phyloP scores from a whole-genome alignment of 2,113 vertebrate genomes.

The Arothron firmamentum region DNA sequence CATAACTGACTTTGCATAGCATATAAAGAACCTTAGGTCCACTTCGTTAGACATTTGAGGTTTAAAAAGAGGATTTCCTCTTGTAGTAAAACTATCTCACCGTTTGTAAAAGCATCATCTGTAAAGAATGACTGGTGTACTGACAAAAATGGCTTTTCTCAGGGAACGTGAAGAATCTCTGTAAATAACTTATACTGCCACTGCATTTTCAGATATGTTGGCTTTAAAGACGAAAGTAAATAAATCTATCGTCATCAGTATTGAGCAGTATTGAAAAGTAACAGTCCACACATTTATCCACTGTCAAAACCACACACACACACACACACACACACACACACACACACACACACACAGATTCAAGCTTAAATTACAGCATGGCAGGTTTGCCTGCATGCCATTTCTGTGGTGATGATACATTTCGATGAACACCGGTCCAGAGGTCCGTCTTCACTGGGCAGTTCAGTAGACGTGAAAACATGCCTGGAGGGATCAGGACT shows the following conservation, averaged over 20 bases:
- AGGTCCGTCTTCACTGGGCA: background rate
- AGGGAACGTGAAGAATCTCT: too few relatives aligned
- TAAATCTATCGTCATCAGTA: background rate
- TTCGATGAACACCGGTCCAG: too few relatives aligned
- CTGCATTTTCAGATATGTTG: too few relatives aligned
- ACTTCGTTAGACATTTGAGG: background rate
- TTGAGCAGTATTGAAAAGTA: background rate
- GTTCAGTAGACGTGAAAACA: background rate
- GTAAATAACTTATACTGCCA: too few relatives aligned
- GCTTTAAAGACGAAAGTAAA: background rate
- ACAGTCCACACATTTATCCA: background rate
- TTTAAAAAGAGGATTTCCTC: background rate
- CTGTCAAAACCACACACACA: too few relatives aligned
- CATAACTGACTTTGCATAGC: slow-evolving; percentile 36
- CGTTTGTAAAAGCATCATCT: background rate
- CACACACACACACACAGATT: too few relatives aligned
- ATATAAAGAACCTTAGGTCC: slow-evolving; percentile 20
- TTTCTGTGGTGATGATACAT: background rate
- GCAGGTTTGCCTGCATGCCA: slow-evolving; percentile 1
- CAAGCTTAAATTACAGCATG: slow-evolving; percentile 21
- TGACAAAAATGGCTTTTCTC: too few relatives aligned
- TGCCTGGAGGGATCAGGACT: slow-evolving; percentile 9
- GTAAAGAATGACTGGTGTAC: too few relatives aligned
- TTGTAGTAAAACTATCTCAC: background rate
- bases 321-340: too few relatives aligned